Conservation (phyloP, 37 sponge, comb jelly and placozoan genomes). For the Beroe forskalii region DNA sequence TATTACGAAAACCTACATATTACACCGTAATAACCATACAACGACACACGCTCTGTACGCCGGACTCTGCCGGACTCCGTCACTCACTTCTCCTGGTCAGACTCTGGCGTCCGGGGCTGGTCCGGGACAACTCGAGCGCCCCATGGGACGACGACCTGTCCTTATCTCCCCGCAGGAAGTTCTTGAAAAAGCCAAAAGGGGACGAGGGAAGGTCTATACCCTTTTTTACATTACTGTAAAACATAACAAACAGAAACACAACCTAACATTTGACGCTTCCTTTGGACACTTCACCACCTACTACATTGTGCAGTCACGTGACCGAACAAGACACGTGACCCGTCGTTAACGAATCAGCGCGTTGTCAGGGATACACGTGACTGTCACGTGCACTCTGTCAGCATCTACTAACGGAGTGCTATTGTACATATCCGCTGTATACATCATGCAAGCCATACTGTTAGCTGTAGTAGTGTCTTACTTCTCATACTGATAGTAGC, state of each 20-base stretch:
- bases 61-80: too few relatives aligned
- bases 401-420: neutral
- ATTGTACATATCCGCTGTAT: neutral
- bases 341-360: neutral
- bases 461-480: neutral
- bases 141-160: neutral
- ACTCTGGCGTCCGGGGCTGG: neutral
- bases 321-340: neutral
- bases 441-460: constrained; percentile 42
- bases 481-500: neutral
- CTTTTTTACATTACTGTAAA: constrained; percentile 61
- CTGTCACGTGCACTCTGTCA: constrained; percentile 19
- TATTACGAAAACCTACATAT: too few relatives aligned
- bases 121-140: neutral
- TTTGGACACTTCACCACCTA: constrained; percentile 47
- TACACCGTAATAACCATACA: too few relatives aligned
- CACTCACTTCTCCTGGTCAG: neutral
- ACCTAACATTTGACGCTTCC: constrained; percentile 42
- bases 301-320: constrained; percentile 18
- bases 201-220: constrained; percentile 29
- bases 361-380: neutral
- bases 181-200: constrained; percentile 20
- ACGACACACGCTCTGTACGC: too few relatives aligned
- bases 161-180: neutral
- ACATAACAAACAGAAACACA: constrained; percentile 51